These are phyloP conservation scores for Lepidochrysops patricia DNA, from an alignment of 2,888 invertebrate species.

Conservation along the genomic window DNA sequence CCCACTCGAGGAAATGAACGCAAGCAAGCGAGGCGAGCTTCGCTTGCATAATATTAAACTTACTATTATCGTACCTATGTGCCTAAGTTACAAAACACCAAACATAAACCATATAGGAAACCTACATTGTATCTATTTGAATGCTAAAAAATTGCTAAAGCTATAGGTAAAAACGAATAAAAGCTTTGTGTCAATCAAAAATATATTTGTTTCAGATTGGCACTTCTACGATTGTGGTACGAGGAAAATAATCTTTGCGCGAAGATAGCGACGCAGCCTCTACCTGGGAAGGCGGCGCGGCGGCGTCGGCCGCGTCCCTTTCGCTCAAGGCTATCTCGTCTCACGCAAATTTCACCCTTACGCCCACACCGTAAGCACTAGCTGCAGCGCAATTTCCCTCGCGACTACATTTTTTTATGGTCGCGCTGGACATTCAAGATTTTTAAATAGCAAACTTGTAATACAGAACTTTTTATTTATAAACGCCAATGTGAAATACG, in stretches of 20 bases:
- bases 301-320: constrained; percentile 52
- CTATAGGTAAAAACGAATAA: no score
- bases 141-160: no score
- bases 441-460: constrained; percentile 26
- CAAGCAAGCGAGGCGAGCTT: no score
- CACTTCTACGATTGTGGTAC: background rate
- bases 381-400: constrained; percentile 23
- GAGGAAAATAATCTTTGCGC: constrained; percentile 30
- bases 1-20: no score
- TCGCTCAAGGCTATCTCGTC: constrained; percentile 52
- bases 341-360: constrained; percentile 36
- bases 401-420: constrained; percentile 31
- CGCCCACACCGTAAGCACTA: background rate
- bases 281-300: constrained; percentile 55
- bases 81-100: no score
- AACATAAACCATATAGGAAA: no score
- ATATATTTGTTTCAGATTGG: background rate
- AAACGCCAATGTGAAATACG: background rate
- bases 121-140: no score
- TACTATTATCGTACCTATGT: no score
- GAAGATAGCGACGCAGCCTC: constrained; percentile 36
- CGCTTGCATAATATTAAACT: no score
- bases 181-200: background rate
- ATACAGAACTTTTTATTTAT: constrained; percentile 22
- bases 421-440: constrained; percentile 39